Evolutionary conservation across 1,140 invertebrate genomes (phyloP), one percentile per base, ranked within the genome.

Genomic region (Magallana gigas): DNA sequence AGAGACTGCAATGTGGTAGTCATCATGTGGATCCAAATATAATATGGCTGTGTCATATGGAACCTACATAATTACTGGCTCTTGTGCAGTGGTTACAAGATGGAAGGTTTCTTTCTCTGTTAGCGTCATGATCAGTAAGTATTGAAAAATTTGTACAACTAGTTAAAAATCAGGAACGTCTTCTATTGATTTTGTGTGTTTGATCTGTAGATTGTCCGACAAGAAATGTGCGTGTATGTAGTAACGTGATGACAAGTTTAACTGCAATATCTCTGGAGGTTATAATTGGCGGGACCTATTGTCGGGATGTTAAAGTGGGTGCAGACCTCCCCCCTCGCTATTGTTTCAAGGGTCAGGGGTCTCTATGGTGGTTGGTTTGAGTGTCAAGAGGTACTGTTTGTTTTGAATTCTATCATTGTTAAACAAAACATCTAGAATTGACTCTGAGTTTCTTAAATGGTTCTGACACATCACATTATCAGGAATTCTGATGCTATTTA

Each of bases 241-340:
- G 23, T 76, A 76, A 76, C 14, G 68, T 76, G 68, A 76, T 36
- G 68, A 76, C 68, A 76, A 29, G 68, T 76, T 76, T 8, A 29
- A 36, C 68, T 76, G 8, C 18, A 48, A 76, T 76, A 12, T 8
- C 12, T 76, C 11, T 76, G 8, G 36, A 2, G 36, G 36, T 48
- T 48, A 48, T 48, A 76, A 29, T 76, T 18, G 12, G 29, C 23
- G 23, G 1, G 68, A 76, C 36, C 68, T 29, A 12, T 29, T 76
- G 68, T 76, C 18, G 12, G 23, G 9, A 18, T 3, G 0, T 76
- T 16, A 6, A 12, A 76, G 36, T 48, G 36, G 23, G 68, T 76
- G 18, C 11, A 23, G 68, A 76, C 68, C 68, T 48, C 36, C 68
- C 68, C 23, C 8, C 23, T 12, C 68, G 9, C 14, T 23, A 36